phyloP scores from a whole-genome alignment of 2,797 vertebrate genomes.

The Odontamblyopus lacepedii region DNA sequence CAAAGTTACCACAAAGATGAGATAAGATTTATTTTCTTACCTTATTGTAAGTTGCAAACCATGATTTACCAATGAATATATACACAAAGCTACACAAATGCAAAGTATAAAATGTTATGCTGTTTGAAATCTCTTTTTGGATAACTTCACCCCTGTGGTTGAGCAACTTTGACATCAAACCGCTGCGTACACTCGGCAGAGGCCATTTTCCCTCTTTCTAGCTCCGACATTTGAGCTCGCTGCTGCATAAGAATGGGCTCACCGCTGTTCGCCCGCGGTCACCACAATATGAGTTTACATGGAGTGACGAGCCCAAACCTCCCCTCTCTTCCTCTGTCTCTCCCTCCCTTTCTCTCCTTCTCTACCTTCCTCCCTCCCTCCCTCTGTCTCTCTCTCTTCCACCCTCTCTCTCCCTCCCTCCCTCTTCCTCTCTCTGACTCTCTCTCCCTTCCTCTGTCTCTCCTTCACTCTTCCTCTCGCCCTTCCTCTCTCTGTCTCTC shows the following conservation, averaged over 20 bases:
- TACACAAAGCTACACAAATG: constrained; percentile 40
- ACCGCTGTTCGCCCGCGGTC: constrained; percentile 38
- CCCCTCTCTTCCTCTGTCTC: neutral
- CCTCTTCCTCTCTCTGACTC: too few relatives aligned
- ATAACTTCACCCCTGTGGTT: constrained; percentile 27
- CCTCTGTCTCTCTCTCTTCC: too few relatives aligned
- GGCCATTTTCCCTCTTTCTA: constrained; percentile 30
- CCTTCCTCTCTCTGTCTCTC: too few relatives aligned
- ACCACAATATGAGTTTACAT: constrained; percentile 36
- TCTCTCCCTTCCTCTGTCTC: too few relatives aligned
- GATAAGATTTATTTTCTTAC: neutral
- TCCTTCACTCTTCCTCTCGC: too few relatives aligned
- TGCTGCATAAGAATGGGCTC: constrained; percentile 39
- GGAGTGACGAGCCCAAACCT: constrained; percentile 22
- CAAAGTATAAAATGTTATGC: neutral
- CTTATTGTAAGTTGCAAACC: neutral
- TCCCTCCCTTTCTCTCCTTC: neutral
- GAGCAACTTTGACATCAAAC: constrained; percentile 32
- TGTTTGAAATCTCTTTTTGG: neutral
- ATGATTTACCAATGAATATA: constrained; percentile 7
- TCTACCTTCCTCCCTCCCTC: neutral
- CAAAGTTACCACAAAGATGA: neutral
- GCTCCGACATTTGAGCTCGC: constrained; percentile 21
- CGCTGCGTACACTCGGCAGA: constrained; percentile 6
- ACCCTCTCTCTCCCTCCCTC: too few relatives aligned